A percentile compares a stretch with the other conserved stretches of the same genome.
These are phyloP conservation scores for Mactra quadrangularis DNA, from an alignment of 1,140 invertebrate genomes.

Conservation along the genomic window DNA sequence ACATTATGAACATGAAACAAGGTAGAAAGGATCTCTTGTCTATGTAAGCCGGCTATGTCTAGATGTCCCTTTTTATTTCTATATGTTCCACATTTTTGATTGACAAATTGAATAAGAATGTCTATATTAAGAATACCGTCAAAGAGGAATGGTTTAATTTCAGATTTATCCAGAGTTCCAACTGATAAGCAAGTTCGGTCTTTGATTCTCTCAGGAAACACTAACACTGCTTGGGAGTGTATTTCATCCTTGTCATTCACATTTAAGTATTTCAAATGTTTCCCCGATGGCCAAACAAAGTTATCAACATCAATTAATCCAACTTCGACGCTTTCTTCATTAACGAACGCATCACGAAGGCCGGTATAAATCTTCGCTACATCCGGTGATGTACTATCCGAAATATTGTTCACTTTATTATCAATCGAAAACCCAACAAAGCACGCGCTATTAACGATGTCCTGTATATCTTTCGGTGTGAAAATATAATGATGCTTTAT, in stretches of 20 bases:
- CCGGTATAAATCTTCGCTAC: neutral
- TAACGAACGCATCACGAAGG: constrained; percentile 50
- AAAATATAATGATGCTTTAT: constrained; percentile 24
- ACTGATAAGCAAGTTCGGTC: constrained; percentile 73
- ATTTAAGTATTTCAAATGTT: constrained; percentile 29
- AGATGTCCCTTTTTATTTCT: constrained; percentile 64
- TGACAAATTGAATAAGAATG: constrained; percentile 68
- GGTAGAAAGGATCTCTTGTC: constrained; percentile 69
- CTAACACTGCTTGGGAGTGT: constrained; percentile 48
- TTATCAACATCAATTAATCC: constrained; percentile 49
- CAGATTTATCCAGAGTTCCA: neutral
- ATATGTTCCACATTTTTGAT: constrained; percentile 71
- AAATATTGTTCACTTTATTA: neutral
- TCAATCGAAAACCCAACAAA: constrained; percentile 44
- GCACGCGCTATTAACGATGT: constrained; percentile 36
- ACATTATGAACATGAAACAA: constrained; percentile 70
- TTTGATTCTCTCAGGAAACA: constrained; percentile 62
- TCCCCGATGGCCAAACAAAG: constrained; percentile 69
- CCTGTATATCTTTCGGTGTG: constrained; percentile 24
- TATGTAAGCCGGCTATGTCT: constrained; percentile 69
- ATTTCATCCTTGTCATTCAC: neutral
- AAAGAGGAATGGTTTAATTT: constrained; percentile 55
- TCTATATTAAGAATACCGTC: constrained; percentile 37
- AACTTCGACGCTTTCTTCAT: constrained; percentile 60
- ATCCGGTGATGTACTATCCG: constrained; percentile 6